Conservation (phyloP, 2,113 vertebrate genomes). For the Petaurus breviceps region DNA sequence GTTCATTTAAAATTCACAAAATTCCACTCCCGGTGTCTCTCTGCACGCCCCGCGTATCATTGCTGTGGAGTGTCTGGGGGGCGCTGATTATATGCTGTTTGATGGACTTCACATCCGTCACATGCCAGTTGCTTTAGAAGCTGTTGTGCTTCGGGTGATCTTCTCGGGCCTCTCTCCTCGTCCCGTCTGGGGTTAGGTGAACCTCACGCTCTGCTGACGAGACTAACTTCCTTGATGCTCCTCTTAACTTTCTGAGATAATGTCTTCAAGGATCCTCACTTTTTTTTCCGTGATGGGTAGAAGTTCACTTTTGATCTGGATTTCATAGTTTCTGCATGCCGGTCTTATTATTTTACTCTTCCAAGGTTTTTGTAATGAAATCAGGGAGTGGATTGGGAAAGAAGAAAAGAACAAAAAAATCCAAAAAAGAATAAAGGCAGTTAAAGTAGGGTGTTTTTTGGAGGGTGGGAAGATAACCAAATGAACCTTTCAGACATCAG, state of each 20-base stretch:
- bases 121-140: neutral
- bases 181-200: fast-evolving
- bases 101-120: neutral
- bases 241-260: neutral
- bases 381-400: neutral
- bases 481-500: neutral
- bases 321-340: slow-evolving; percentile 32
- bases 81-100: neutral
- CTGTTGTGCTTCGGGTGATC: neutral
- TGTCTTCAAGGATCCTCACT: neutral
- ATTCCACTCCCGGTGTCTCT: slow-evolving; percentile 6
- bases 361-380: neutral
- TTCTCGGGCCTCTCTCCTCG: neutral
- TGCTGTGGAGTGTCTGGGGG: neutral
- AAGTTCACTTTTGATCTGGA: neutral
- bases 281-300: neutral
- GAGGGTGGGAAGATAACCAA: neutral
- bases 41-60: neutral
- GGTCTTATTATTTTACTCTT: slow-evolving; percentile 12
- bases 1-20: slow-evolving; percentile 50
- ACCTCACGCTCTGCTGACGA: neutral
- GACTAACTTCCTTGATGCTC: neutral
- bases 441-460: neutral
- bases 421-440: slow-evolving; percentile 15
- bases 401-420: neutral